Conservation (phyloP, 2,888 invertebrate species). For the Apamea anceps region DNA sequence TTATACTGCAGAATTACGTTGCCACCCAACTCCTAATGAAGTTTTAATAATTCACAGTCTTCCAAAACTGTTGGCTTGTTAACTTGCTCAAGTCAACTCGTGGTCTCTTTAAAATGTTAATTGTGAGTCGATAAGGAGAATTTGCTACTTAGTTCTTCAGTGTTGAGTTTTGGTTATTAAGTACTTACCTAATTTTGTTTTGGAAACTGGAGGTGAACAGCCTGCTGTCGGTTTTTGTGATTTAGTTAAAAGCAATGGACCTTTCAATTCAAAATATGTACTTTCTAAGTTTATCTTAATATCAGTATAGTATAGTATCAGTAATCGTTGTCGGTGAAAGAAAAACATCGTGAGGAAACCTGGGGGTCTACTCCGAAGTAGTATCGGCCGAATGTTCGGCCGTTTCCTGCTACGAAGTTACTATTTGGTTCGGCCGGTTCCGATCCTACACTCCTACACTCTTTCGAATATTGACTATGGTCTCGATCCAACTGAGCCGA, state of each 20-base stretch:
- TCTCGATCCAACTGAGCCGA: too few species aligned
- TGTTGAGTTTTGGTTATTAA: conserved; percentile 10
- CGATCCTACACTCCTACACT: too few species aligned
- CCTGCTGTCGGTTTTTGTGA: background rate
- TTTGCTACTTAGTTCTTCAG: conserved; percentile 19
- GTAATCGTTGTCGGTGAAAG: too few species aligned
- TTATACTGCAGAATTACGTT: conserved; percentile 60
- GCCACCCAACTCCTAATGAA: conserved; percentile 64
- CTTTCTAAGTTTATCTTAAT: too few species aligned
- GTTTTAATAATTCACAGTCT: conserved; percentile 71
- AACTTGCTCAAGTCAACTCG: conserved; percentile 60
- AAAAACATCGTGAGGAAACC: too few species aligned
- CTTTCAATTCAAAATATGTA: too few species aligned
- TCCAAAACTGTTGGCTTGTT: conserved; percentile 66
- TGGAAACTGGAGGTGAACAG: background rate
- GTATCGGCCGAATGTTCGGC: too few species aligned
- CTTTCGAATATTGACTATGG: too few species aligned
- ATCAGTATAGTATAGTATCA: too few species aligned
- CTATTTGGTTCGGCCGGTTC: too few species aligned
- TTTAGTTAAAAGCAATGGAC: background rate
- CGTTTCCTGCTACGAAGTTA: too few species aligned
- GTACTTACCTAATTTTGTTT: conserved; percentile 12
- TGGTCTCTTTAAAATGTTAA: conserved; percentile 72
- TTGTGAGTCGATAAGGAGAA: conserved; percentile 63
- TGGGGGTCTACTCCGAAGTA: too few species aligned